Evolutionary conservation across 2,888 invertebrate species (phyloP), one percentile per base, ranked within the genome.

Genomic region (Luperina testacea): DNA sequence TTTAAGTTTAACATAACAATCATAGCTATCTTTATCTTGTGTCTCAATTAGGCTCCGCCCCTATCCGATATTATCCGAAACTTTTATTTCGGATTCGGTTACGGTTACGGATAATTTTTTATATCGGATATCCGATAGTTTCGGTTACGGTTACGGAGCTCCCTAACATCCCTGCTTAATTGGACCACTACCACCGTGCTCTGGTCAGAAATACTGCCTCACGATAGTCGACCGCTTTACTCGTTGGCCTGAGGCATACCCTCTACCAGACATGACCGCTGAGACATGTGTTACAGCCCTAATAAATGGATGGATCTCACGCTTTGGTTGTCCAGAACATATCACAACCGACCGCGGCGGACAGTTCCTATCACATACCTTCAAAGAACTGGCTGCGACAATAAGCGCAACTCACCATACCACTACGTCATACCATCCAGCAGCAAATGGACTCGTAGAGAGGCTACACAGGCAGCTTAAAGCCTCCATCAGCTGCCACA

Each of bases 241-340:
- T 0, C 87, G 94, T 11, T 95, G 95, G 95, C 91, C 93, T 42
- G 85, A 72, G 61, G 61, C 45, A n/a, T 59, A 42, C 57, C 71
- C 71, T 0, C 32, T 70, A 2, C 38, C 17, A 24, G 69, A 70
- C 1, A 70, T 70, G 8, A 70, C 70, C 2, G 57, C 70, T 2
- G 70, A 70, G 7, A 90, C 83, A 3, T 77, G 77, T 42, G 77
- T 51, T 5, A 7, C 72, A 0, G 72, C 77, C 27, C 51, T 75
- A 3, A 42, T 17, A n/a, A 20, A 38, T 1, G 77, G 77, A 0
- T 97, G 95, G 96, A 91, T 97, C 5, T 75, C 94, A 0, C 85
- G 94, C 15, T 96, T 92, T 78, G 95, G 95, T 0, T 88, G 91
- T 20, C 96, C 95, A 6, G 84, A 80, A 6, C 72, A 86, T 13